Base-by-base conservation (phyloP, 2,113 vertebrate species). In the Charadrius vociferus region DNA sequence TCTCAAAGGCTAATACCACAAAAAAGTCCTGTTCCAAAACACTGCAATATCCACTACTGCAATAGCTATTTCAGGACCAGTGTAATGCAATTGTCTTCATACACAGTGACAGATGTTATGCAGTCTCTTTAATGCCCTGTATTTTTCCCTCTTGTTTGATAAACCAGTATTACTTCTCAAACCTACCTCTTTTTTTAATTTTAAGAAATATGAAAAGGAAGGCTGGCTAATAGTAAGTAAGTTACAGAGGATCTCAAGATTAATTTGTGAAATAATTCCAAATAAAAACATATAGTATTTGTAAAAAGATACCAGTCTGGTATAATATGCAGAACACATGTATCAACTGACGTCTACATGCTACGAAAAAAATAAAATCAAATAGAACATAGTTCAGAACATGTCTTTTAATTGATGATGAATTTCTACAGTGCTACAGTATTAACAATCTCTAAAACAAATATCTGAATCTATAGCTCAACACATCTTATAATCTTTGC, bases 341-440 rank as follows among this genome's bases (percentile, higher is more conserved):
- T 21, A 85, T 52, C 26, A 95, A 73, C 36, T 34, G 30, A 72
- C 37, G 58, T 71, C 17, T 85, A 66, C 12, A 37, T 3, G 14
- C 53, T 50, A 72, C 8, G 7, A 45, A 81, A 52, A 67, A 92
- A 66, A 50, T 5, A 14, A 23, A 81, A 67, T 70, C 79, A 94
- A 91, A 71, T 66, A 50, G 75, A 94, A 45, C 61, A 79, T 55
- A 81, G 65, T 93, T 96, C 80, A 77, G 65, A 94, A 91, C 30
- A 56, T 20, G 4, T 90, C 37, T 95, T 96, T 95, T 97, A 95
- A 97, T 91, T n/a, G 65, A 85, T 74, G 9, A 80, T n/a, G 6
- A 86, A 79, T 85, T 92, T 96, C 78, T 93, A 90, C 96, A 96
- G 43, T 85, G 55, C 78, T 90, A 88, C 71, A 94, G 39, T 49